phyloP scores from a whole-genome alignment of 2,797 vertebrate species.

The Rhinoraja longicauda region DNA sequence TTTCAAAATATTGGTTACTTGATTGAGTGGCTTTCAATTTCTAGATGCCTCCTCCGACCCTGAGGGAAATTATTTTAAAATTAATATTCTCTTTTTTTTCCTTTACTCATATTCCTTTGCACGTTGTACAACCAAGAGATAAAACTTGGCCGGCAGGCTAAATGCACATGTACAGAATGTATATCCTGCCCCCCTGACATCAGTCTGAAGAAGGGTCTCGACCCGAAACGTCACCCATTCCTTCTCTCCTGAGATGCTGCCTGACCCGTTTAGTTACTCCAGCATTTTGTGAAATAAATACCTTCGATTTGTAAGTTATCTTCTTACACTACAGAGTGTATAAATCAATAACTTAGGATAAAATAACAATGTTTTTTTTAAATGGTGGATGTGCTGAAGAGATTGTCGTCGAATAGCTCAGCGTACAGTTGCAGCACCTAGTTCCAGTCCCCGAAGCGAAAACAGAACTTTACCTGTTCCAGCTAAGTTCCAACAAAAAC shows the following conservation, averaged over 20 bases:
- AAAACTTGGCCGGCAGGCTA: neutral
- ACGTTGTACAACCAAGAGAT: neutral
- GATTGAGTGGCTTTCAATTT: neutral
- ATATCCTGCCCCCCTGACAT: too few species aligned
- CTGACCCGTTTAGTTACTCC: too few species aligned
- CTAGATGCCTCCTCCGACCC: neutral
- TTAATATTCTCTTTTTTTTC: neutral
- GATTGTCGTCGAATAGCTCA: neutral
- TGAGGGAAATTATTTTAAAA: neutral
- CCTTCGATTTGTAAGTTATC: too few species aligned
- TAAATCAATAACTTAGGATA: neutral
- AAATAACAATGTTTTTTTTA: neutral
- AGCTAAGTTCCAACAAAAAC: neutral
- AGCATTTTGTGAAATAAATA: too few species aligned
- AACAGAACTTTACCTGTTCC: neutral
- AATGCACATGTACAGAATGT: neutral
- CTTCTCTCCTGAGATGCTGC: too few species aligned
- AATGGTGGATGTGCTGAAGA: neutral
- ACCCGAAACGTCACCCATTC: too few species aligned
- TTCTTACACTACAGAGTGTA: neutral
- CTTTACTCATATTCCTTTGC: neutral
- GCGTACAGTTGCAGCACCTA: neutral
- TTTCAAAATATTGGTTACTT: neutral
- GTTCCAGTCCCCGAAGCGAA: too few species aligned
- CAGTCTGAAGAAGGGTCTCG: too few species aligned